Percentiles rank a stretch among this genome's conserved stretches.
Conservation (phyloP, 1,140 invertebrate genomes). For the Drosophila mauritiana region DNA sequence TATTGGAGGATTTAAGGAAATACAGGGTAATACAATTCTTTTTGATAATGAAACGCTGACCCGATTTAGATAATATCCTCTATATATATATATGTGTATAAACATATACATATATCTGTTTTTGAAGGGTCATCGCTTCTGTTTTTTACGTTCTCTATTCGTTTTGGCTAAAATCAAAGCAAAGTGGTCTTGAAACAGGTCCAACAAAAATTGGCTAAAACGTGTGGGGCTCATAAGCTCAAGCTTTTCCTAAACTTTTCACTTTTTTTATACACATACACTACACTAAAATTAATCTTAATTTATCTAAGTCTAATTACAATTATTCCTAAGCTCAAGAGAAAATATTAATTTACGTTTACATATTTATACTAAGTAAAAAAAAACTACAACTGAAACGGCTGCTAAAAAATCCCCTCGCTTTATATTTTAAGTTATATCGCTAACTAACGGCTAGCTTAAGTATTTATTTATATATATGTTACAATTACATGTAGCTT, state of each 20-base stretch:
- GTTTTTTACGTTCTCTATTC: slow-evolving; percentile 4
- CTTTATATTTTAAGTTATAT: not conserved
- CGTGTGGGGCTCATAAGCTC: slow-evolving; percentile 22
- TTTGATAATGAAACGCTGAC: slow-evolving; percentile 17
- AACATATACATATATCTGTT: slow-evolving; percentile 14
- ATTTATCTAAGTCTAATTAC: slow-evolving; percentile 4
- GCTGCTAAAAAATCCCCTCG: slow-evolving; percentile 21
- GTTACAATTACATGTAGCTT: slow-evolving; percentile 22
- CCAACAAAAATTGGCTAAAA: slow-evolving; percentile 51
- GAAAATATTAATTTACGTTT: slow-evolving; percentile 4
- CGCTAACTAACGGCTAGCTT: slow-evolving; percentile 7
- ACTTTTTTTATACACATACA: slow-evolving; percentile 22
- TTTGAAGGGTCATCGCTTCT: slow-evolving; percentile 8
- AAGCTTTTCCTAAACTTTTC: slow-evolving; percentile 25
- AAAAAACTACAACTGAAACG: slow-evolving; percentile 20
- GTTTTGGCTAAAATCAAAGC: slow-evolving; percentile 16
- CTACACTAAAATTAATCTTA: slow-evolving; percentile 12
- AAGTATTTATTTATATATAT: slow-evolving; percentile 1
- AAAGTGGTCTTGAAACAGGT: slow-evolving; percentile 12
- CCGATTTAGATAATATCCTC: slow-evolving; percentile 20
- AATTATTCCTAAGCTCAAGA: slow-evolving; percentile 8
- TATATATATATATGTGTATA: slow-evolving; percentile 14
- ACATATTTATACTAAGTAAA: slow-evolving; percentile 9
- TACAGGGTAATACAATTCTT: slow-evolving; percentile 22
- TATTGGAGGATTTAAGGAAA: not conserved